Evolutionary conservation across 2,888 invertebrate genomes (phyloP).

Genomic region (Plagodis pulveraria): DNA sequence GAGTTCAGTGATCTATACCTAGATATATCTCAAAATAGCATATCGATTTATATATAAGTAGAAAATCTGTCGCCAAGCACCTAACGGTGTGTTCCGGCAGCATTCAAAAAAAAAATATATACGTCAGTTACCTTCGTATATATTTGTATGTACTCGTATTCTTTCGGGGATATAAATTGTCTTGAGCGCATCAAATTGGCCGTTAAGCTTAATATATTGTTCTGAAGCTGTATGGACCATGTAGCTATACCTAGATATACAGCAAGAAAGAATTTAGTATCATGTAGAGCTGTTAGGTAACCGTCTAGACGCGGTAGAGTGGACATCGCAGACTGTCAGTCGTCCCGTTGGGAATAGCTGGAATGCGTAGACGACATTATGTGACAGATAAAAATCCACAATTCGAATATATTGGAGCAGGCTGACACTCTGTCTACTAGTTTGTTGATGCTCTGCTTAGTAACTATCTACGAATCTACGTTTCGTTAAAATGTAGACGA

Average conservation of each 20-base stretch:
- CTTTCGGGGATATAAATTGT: too few species aligned
- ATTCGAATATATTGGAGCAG: constrained; percentile 54
- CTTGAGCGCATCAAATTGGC: too few species aligned
- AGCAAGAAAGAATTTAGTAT: constrained; percentile 8
- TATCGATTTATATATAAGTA: too few species aligned
- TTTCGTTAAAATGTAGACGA: constrained; percentile 15
- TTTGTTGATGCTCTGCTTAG: not conserved
- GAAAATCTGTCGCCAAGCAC: too few species aligned
- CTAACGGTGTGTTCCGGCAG: too few species aligned
- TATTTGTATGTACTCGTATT: too few species aligned
- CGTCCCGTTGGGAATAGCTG: constrained; percentile 63
- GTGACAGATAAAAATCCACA: constrained; percentile 71
- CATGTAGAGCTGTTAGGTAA: constrained; percentile 13
- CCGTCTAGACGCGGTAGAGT: constrained; percentile 26
- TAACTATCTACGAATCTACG: not conserved
- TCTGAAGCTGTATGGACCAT: too few species aligned
- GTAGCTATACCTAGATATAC: not conserved
- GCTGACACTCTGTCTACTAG: constrained; percentile 29
- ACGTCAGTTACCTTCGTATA: too few species aligned
- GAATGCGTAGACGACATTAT: constrained; percentile 69
- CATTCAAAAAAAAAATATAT: too few species aligned
- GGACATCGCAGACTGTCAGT: constrained; percentile 49
- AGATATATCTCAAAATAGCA: too few species aligned
- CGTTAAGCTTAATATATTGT: too few species aligned
- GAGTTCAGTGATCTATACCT: too few species aligned